Evolutionary conservation across 2,888 invertebrate genomes (phyloP).

Genomic region (Drosophila aldrichi): DNA sequence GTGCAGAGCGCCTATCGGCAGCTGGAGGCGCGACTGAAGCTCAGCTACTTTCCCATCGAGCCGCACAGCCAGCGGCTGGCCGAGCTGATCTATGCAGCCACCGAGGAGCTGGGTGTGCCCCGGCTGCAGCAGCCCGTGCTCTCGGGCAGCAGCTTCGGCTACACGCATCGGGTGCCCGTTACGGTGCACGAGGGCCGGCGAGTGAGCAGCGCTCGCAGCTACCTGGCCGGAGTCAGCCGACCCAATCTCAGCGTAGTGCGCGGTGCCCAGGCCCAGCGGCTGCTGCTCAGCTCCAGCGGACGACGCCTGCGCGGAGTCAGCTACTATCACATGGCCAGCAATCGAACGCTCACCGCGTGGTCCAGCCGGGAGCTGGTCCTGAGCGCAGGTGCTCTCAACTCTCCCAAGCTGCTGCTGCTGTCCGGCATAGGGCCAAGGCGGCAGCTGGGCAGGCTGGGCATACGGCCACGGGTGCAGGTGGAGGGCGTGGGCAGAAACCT

Average conservation of each 20-base stretch:
- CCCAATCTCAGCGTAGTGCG: slow-evolving; percentile 71
- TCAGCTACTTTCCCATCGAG: slow-evolving; percentile 77
- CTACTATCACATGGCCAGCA: slow-evolving; percentile 32
- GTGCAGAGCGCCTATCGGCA: slow-evolving; percentile 86
- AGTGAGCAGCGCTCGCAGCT: slow-evolving; percentile 87
- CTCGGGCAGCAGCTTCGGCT: slow-evolving; percentile 85
- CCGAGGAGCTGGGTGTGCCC: slow-evolving; percentile 88
- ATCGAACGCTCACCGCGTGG: slow-evolving; percentile 35
- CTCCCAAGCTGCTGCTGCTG: slow-evolving; percentile 85
- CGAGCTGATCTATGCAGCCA: slow-evolving; percentile 87
- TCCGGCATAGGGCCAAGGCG: slow-evolving; percentile 53
- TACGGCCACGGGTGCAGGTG: slow-evolving; percentile 52
- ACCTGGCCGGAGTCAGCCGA: slow-evolving; percentile 83
- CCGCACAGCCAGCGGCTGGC: slow-evolving; percentile 82
- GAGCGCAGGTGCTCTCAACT: slow-evolving; percentile 61
- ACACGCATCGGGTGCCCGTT: slow-evolving; percentile 86
- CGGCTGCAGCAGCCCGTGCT: slow-evolving; percentile 88
- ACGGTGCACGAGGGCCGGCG: slow-evolving; percentile 87
- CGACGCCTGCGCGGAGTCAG: slow-evolving; percentile 52
- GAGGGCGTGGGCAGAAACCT: slow-evolving; percentile 89
- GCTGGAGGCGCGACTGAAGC: slow-evolving; percentile 85
- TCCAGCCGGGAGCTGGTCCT: slow-evolving; percentile 42
- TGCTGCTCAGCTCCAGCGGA: slow-evolving; percentile 32
- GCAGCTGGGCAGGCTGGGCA: slow-evolving; percentile 38
- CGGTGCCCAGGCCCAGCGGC: slow-evolving; percentile 53